Evolutionary conservation across 2,113 vertebrate species (phyloP).

Genomic region (Chionis minor): DNA sequence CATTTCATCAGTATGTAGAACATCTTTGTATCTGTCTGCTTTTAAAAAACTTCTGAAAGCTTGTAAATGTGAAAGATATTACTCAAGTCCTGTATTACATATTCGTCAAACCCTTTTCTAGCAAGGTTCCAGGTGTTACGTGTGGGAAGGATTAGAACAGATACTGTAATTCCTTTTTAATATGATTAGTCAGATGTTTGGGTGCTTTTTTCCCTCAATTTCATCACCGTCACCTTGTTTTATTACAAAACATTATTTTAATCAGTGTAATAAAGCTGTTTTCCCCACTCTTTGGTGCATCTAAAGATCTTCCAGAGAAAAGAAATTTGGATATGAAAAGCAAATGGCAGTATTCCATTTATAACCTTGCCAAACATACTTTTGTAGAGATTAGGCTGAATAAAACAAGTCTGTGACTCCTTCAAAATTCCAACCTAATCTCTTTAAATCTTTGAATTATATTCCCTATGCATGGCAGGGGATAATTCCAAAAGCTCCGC

Average conservation of each 20-base stretch:
- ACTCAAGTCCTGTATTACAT: not conserved
- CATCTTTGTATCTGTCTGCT: not conserved
- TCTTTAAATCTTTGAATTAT: not conserved
- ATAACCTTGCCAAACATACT: not conserved
- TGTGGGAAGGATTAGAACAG: not conserved
- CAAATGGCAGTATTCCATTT: not conserved
- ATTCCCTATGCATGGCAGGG: not conserved
- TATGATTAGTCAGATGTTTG: not conserved
- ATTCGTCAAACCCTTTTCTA: not conserved
- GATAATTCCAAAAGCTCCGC: not conserved
- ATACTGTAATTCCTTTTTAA: not conserved
- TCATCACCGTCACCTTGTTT: not conserved
- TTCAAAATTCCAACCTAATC: not conserved
- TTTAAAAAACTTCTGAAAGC: not conserved
- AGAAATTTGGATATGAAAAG: not conserved
- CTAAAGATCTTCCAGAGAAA: not conserved
- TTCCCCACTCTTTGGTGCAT: not conserved
- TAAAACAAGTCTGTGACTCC: not conserved
- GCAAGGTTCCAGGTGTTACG: not conserved
- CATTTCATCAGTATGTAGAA: not conserved
- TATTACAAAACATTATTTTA: not conserved
- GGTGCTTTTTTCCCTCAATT: not conserved
- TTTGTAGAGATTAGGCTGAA: not conserved
- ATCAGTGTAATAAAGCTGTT: not conserved
- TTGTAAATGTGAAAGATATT: not conserved